These are phyloP conservation scores for Coreoperca whiteheadi DNA, from an alignment of 2,113 vertebrate genomes.

Conservation along the genomic window DNA sequence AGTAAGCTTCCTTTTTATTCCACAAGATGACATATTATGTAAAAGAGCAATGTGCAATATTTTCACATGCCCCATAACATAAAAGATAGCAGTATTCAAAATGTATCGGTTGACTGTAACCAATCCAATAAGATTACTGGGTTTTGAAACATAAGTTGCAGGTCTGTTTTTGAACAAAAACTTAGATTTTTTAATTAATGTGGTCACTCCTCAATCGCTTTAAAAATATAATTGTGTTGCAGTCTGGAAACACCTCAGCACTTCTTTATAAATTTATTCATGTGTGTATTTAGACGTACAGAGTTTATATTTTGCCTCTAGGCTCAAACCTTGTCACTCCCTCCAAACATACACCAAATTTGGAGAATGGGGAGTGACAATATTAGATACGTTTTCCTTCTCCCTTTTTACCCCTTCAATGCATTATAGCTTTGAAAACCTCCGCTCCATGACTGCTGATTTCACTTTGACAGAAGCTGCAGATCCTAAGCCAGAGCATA, in stretches of 20 bases:
- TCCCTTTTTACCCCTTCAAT: not conserved
- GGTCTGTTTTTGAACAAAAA: not conserved
- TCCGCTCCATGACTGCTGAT: not conserved
- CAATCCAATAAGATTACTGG: too few species aligned
- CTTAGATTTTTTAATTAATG: not conserved
- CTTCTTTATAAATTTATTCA: too few species aligned
- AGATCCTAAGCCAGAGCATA: slow-evolving; percentile 54
- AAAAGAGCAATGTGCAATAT: not conserved
- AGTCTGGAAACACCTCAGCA: too few species aligned
- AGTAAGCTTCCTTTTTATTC: not conserved
- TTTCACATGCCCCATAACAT: not conserved
- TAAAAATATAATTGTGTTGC: too few species aligned
- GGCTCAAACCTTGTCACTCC: too few species aligned
- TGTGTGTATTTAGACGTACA: too few species aligned
- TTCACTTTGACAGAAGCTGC: slow-evolving; percentile 75
- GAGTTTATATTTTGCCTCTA: too few species aligned
- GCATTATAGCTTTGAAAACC: not conserved
- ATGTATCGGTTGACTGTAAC: not conserved
- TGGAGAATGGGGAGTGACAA: too few species aligned
- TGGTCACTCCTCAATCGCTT: not conserved
- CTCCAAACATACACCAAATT: too few species aligned
- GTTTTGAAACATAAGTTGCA: not conserved
- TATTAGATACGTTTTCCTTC: not conserved
- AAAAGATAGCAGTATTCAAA: too few species aligned
- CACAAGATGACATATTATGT: not conserved